Percentiles rank a stretch among this genome's conserved stretches.
These are phyloP conservation scores for Tachysurus fulvidraco DNA, from an alignment of 2,113 vertebrate species.

Conservation along the genomic window DNA sequence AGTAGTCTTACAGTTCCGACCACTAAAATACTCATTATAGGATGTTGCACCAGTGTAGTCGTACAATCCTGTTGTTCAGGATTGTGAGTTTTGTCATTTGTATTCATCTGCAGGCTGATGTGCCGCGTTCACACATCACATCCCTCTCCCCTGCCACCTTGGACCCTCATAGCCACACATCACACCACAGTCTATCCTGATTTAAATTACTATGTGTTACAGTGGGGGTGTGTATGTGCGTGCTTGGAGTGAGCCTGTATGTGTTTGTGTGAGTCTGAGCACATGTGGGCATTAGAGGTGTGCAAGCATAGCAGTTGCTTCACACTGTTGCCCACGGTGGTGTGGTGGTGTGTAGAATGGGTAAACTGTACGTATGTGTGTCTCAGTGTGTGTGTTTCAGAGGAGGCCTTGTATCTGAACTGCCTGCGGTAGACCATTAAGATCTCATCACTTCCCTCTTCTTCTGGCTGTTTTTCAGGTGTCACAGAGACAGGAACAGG, in stretches of 20 bases:
- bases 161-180: constrained; percentile 49
- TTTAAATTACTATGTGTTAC: not conserved
- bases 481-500: constrained; percentile 27
- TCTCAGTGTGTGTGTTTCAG: constrained; percentile 34
- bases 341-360: constrained; percentile 13
- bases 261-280: not conserved
- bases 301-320: not conserved
- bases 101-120: constrained; percentile 65
- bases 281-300: not conserved
- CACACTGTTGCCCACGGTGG: not conserved
- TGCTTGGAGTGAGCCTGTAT: not conserved
- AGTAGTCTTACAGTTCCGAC: not conserved
- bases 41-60: not conserved
- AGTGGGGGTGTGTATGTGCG: constrained; percentile 10
- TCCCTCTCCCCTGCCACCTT: constrained; percentile 12
- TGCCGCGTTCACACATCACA: constrained; percentile 61
- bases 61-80: constrained; percentile 15
- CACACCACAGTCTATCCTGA: constrained; percentile 51
- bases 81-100: constrained; percentile 52
- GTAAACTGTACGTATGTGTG: constrained; percentile 3
- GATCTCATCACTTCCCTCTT: constrained; percentile 37
- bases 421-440: constrained; percentile 30
- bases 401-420: constrained; percentile 42
- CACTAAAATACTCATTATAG: not conserved
- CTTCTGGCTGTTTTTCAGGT: constrained; percentile 44